Base-by-base conservation (phyloP, 2,888 invertebrate genomes). In the Tenthredo amoena region DNA sequence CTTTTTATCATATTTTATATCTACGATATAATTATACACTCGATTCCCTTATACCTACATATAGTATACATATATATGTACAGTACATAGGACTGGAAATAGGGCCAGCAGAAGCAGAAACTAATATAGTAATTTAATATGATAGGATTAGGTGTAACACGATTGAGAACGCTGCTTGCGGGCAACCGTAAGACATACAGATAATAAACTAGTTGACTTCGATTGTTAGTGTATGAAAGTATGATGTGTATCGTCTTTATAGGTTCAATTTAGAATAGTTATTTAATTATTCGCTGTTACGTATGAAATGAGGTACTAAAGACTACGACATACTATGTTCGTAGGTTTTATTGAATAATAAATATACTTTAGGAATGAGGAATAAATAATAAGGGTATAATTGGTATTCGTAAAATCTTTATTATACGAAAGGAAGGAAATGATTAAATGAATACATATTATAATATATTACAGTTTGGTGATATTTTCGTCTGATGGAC, bases 401-500 rank as follows among this genome's bases (percentile, higher is more conserved):
- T 68, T 18, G 34, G 2, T 12, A 43, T 74, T 21, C 7, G 5
- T 72, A 47, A 55, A 55, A 55, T 55, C 6, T 55, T 37, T 18
- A 71, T 71, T 18, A 18, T 72, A 37, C 37, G 71, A 40, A 72
- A 72, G 2, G 12, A 31, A 68, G 15, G 65, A 68, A 9, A 21
- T 34, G 37, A 37, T 31, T 26, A 31, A 40, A 50, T 31, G 21
- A 21, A 76, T 47, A 47, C 40, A 40, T 72, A 15, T 76, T 72
- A 15, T 76, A 26, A 4, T 76, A 26, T 26, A 47, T 81, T 81
- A 71, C 83, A 83, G 83, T 68, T 31, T 83, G 71, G 83, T 83
- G 83, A 68, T 71, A 47, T 83, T 26, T 43, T 47, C 83, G 83
- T 83, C 55, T 85, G 85, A 88, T 87, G 86, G 88, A 88, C 88